Conservation (phyloP, 2,113 vertebrate species). For the Sterrhoptilus dennistouni region DNA sequence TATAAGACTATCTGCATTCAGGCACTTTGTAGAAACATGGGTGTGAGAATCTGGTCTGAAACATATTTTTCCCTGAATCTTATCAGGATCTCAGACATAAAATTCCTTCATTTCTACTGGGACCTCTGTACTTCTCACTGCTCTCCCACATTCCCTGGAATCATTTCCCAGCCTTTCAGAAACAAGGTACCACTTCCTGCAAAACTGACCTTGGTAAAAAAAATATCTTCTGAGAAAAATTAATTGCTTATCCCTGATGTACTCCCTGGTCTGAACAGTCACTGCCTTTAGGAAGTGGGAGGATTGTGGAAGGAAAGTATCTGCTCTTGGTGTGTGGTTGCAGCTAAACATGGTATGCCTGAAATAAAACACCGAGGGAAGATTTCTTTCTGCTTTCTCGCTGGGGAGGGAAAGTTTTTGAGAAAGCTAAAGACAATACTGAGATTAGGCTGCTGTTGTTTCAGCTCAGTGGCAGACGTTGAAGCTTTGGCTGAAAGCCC, state of each 20-base stretch:
- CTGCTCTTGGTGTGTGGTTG: conserved; percentile 10
- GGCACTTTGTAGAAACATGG: background rate
- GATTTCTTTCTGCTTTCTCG: conserved; percentile 62
- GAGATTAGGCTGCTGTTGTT: conserved; percentile 87
- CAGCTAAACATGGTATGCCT: background rate
- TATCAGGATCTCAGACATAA: background rate
- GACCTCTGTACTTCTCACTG: background rate
- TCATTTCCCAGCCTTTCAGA: background rate
- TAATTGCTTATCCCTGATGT: background rate
- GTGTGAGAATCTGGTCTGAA: background rate
- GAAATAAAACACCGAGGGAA: conserved; percentile 71
- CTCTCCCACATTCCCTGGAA: background rate
- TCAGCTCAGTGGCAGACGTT: conserved; percentile 82
- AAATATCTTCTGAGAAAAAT: background rate
- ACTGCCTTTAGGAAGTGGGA: background rate
- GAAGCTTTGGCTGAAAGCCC: conserved; percentile 83
- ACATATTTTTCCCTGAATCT: background rate
- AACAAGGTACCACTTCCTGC: background rate
- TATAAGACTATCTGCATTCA: background rate
- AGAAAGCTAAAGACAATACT: conserved; percentile 82
- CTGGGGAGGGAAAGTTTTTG: conserved; percentile 73
- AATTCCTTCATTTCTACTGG: background rate
- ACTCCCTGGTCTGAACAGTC: background rate
- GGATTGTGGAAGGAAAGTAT: background rate
- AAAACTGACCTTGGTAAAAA: background rate